Base-by-base conservation (phyloP, 2,888 invertebrate genomes). In the Idaea biselata region DNA sequence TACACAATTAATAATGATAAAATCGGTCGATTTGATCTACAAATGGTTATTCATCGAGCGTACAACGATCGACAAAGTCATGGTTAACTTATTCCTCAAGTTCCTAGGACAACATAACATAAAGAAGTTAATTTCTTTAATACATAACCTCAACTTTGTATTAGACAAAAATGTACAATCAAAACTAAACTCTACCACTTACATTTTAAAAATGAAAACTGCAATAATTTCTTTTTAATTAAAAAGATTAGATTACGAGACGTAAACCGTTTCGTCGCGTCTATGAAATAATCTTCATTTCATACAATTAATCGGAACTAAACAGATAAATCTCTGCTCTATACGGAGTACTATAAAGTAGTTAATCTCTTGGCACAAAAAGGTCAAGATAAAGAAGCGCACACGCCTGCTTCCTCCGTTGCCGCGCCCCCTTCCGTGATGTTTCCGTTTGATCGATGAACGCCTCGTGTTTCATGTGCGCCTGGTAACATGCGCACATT, bases 401-500 rank as follows among this genome's bases (percentile, higher is more conserved):
- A 68, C 70, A 72, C 73, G 60, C 62, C 63, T 60, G 58, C 66
- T 61, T 57, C 55, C 58, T 68, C 66, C 68, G 62, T 65, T 64
- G 64, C 59, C 44, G 18, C 68, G 63, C 61, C 62, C 55, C 54
- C 57, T 53, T 44, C 7, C 1, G 44, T 11, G 44, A 44, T 14
- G 44, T 44, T 44, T 44, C 44, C 11, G 44, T 44, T 11, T 11
- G 44, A 44, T 44, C 44, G 44, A 44, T 16, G 18, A 68, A 59
- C 66, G 74, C 76, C 73, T 68, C 63, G 53, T 44, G 60, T 18
- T 62, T 76, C 73, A 82, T 88, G 81, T 55, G 68, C 73, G 75
- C 89, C 89, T 89, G 75, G 89, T 89, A 87, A 76, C 77, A 85
- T 86, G 92, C 91, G 92, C 92, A 91, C 91, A 84, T 86, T 90